Conservation (phyloP, 2,113 vertebrate species). For the Candoia aspera region DNA sequence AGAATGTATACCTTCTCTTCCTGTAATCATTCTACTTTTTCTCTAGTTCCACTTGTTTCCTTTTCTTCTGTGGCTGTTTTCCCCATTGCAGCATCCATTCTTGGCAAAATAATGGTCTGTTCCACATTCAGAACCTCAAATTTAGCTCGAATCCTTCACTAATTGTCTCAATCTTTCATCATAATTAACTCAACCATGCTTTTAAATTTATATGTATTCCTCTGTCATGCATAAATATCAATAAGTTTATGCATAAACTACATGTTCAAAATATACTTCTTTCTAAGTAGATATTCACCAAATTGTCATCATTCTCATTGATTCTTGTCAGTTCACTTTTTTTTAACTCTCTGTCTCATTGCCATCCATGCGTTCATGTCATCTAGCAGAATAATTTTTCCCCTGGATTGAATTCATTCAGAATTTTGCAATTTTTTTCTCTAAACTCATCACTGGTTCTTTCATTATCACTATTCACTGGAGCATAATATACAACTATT, state of each 20-base stretch:
- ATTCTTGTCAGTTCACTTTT: background rate
- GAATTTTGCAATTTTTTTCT: background rate
- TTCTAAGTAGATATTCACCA: background rate
- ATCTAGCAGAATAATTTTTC: background rate
- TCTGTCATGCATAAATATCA: background rate
- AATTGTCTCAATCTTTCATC: background rate
- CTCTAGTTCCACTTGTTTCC: background rate
- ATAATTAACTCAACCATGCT: background rate
- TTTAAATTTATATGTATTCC: background rate
- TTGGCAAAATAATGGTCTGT: background rate
- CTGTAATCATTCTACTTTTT: background rate
- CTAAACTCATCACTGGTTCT: background rate
- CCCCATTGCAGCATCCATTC: background rate
- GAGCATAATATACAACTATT: background rate
- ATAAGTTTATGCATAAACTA: background rate
- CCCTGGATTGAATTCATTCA: background rate
- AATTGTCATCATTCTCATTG: background rate
- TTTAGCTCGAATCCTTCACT: background rate
- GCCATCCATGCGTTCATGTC: background rate
- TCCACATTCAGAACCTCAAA: background rate
- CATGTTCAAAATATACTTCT: background rate
- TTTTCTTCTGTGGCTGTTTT: background rate
- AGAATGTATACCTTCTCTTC: background rate
- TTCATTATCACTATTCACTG: background rate
- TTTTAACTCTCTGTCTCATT: background rate